phyloP scores from a whole-genome alignment of 2,113 vertebrate species.

The Todiramphus saurophagus region DNA sequence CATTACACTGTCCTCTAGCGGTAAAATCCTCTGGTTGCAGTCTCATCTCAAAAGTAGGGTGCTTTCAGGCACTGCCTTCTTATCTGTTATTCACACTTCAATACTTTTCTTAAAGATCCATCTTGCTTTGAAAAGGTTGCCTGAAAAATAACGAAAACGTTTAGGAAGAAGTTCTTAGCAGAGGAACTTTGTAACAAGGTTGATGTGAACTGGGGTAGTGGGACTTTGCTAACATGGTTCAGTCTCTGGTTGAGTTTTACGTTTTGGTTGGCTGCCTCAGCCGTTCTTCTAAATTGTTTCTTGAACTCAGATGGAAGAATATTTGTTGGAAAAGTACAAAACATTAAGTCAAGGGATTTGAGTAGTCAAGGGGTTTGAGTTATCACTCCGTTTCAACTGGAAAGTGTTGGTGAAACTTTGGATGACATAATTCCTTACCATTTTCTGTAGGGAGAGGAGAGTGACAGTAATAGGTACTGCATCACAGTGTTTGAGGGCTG shows the following conservation, averaged over 20 bases:
- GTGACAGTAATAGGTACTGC: neutral
- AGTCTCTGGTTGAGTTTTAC: neutral
- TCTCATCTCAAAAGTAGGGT: neutral
- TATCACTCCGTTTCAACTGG: neutral
- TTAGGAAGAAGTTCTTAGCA: neutral
- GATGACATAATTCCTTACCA: neutral
- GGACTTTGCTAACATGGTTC: neutral
- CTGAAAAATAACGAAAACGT: neutral
- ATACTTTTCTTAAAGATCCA: neutral
- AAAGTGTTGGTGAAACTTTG: neutral
- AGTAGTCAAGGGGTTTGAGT: neutral
- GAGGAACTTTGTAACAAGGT: neutral
- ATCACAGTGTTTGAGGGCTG: neutral
- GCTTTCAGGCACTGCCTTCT: neutral
- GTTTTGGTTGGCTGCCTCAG: neutral
- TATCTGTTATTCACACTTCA: fast-evolving
- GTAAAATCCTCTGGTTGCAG: fast-evolving
- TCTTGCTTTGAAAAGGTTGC: neutral
- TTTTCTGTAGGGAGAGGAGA: neutral
- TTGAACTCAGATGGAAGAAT: neutral
- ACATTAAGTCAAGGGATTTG: neutral
- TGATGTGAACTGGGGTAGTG: neutral
- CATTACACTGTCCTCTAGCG: slow-evolving; percentile 53
- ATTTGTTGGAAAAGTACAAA: neutral
- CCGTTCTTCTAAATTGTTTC: neutral